Evolutionary conservation across 2,797 vertebrate genomes (phyloP).

Genomic region (Paedocypris micromegethes): DNA sequence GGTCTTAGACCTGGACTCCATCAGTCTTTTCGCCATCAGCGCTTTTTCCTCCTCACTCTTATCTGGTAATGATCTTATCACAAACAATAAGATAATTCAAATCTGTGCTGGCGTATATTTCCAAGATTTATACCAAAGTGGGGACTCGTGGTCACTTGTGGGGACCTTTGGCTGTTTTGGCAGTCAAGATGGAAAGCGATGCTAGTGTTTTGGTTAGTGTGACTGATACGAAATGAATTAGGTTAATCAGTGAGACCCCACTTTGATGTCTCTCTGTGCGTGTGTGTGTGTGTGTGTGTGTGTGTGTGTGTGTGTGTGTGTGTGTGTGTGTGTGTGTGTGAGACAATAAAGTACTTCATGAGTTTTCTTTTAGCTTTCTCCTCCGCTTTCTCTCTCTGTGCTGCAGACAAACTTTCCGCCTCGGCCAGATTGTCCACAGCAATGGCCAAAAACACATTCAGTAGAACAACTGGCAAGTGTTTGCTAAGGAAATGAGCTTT

Average conservation of each 20-base stretch:
- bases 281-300: too few species aligned
- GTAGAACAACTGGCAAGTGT: constrained; percentile 80
- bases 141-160: too few species aligned
- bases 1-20: constrained; percentile 83
- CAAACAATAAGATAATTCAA: background rate
- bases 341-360: constrained; percentile 64
- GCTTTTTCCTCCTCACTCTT: constrained; percentile 88
- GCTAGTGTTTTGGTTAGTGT: too few species aligned
- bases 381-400: constrained; percentile 90
- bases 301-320: too few species aligned
- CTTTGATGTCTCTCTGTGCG: too few species aligned
- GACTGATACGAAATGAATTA: too few species aligned
- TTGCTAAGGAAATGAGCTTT: constrained; percentile 55
- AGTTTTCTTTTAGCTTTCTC: constrained; percentile 82
- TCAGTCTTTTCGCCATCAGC: constrained; percentile 80
- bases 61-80: constrained; percentile 76
- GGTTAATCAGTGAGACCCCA: too few species aligned
- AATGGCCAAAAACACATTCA: constrained; percentile 97
- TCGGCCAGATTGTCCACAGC: constrained; percentile 95
- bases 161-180: too few species aligned
- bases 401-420: constrained; percentile 90
- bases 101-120: too few species aligned
- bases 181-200: too few species aligned
- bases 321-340: too few species aligned
- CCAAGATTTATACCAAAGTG: background rate